Evolutionary conservation across 2,888 invertebrate species (phyloP).

Genomic region (Corbicula japonica): DNA sequence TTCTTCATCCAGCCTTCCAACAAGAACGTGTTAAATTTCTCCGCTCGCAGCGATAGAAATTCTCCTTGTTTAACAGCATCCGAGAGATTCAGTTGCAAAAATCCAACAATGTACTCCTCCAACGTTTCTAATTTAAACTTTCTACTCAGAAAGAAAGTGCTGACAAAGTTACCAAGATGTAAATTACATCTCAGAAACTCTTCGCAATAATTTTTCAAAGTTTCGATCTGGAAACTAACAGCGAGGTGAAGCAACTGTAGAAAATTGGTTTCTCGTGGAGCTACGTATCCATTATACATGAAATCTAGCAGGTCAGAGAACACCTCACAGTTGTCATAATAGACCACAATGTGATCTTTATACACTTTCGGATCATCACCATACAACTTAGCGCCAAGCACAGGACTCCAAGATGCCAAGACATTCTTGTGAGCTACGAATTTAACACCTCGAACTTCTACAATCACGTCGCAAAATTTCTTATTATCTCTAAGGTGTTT

Average conservation of each 20-base stretch:
- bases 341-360: constrained; percentile 69
- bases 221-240: constrained; percentile 89
- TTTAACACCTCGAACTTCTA: constrained; percentile 89
- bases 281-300: constrained; percentile 90
- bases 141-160: constrained; percentile 89
- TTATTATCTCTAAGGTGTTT: constrained; percentile 87
- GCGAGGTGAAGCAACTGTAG: constrained; percentile 89
- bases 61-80: constrained; percentile 79
- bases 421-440: constrained; percentile 90
- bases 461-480: constrained; percentile 89
- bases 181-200: constrained; percentile 90
- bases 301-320: constrained; percentile 89
- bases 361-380: constrained; percentile 55
- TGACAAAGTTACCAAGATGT: constrained; percentile 89
- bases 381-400: constrained; percentile 88
- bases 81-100: constrained; percentile 87
- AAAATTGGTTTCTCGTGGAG: constrained; percentile 89
- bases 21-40: constrained; percentile 77
- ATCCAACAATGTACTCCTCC: constrained; percentile 88
- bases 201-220: constrained; percentile 89
- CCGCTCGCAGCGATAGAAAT: constrained; percentile 74
- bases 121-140: constrained; percentile 89
- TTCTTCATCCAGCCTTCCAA: constrained; percentile 76
- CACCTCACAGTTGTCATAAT: constrained; percentile 88
- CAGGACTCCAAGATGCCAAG: constrained; percentile 90